Base-by-base conservation (phyloP, 2,113 vertebrate species). In the Microtus ochrogaster region DNA sequence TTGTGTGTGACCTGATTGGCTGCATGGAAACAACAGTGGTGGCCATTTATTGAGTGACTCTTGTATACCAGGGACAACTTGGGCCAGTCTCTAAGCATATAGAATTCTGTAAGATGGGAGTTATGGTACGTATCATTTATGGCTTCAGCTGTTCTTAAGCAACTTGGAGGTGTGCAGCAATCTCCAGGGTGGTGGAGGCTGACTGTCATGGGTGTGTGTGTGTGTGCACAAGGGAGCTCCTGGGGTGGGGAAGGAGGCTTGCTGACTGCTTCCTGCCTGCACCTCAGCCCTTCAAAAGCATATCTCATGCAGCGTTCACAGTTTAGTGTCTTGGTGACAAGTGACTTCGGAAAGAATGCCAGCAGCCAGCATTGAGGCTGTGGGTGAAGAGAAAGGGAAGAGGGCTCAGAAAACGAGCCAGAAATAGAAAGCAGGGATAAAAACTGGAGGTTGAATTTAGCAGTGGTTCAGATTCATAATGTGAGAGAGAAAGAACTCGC, bases 371-470 rank as follows among this genome's bases (percentile, higher is more conserved):
- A 41, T 74, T 26, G 39, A 93, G 92, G 83, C 77, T 41, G 66
- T 78, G 87, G 52, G 73, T 41, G 73, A 91, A 28, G 58, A 55
- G 28, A 82, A 77, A 91, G 65, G 14, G 36, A 68, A 76, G 58
- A 74, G 36, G 24, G 33, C 76, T 92, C 55, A 30, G 33, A 92
- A 49, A 70, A 11, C 41, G 82, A 65, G 22, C 33, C 77, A 76
- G 44, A 95, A 88, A 92, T 61, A 89, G 90, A 85, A 89, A 70
- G 41, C 52, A 3, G 22, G 89, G 72, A 44, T 85, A 19, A 77
- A 89, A 49, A 39, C 58, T 72, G 49, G 11, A 24, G 55, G 89
- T 14, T 88, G 74, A 21, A 55, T 95, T 88, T 58, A 87, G 58
- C 30, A 52, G 87, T 47, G 82, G 33, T 86, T 58, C 78, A 22